Base-by-base conservation (phyloP, 2,113 vertebrate species). In the Pterocles orientalis region DNA sequence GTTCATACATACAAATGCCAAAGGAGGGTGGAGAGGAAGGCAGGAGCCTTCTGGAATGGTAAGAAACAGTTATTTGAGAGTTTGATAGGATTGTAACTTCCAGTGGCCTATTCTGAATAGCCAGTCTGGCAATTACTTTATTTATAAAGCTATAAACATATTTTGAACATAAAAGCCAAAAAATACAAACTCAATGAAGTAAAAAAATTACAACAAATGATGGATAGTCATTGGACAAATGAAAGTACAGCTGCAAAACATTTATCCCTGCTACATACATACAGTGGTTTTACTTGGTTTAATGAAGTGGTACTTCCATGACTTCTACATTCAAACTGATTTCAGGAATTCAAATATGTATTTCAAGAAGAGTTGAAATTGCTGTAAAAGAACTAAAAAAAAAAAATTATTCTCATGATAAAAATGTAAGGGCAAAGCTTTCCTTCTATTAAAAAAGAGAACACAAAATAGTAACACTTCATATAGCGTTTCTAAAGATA, bases 81-180 rank as follows among this genome's bases (percentile, higher is more conserved):
- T 24, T 50, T 47, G 86, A 39, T 92, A 86, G 57, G 65, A 86
- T 96, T 96, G 64, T 64, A 94, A 71, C 50, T 82, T 88, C 91
- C 94, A 97, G 82, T 94, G 94, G 91, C 81, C 90, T 96, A 82
- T 90, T 96, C 86, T 94, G 90, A 97, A 92, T 25, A 95, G 94
- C 95, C 79, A 92, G 34, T 82, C 94, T 97, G 94, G 92, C 94
- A 97, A 95, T 94, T 88, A 96, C 88, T 97, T 97, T 97, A 96
- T 97, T 98, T 97, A 97, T 97, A 97, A 97, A 96, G 96, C 96
- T 96, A 97, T 97, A 97, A 97, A 97, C 96, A 97, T 94, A 92
- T 90, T 97, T 96, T 90, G 93, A 97, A 97, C 82, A 95, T 94
- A 95, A 97, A 97, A 96, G 95, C 90, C 82, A 95, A 95, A 97